Evolutionary conservation across 2,888 invertebrate genomes (phyloP), one percentile per base, ranked within the genome.

Genomic region (Saturnia japonica): DNA sequence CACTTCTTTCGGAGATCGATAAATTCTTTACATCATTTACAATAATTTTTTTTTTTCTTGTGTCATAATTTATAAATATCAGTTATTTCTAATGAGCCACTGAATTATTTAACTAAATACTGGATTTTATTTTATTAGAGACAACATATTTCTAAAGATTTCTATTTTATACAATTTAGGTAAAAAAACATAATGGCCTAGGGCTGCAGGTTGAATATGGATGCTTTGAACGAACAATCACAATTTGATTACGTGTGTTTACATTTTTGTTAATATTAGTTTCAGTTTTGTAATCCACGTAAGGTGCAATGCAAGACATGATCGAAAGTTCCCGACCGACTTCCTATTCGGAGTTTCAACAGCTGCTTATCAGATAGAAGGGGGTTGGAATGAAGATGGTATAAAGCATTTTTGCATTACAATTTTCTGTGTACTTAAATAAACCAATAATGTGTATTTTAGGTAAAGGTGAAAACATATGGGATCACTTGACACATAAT

Each of bases 381-480:
- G 82, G 67, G 82, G 67, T 19, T 82, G 82, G 82, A 71, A 82
- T 72, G 72, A 77, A 70, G 78, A 80, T 73, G 80, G 81, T 82
- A 76, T 51, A 25, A 4, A 57, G 12, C 0, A 25, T 57, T 57
- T 25, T 25, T 25, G 2, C 25, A 14, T 11, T 57, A 25, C 25
- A 25, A 25, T 28, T 28, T 25, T 25, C 25, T 57, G 12, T 57
- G 19, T 0, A 12, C 16, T 57, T 57, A 11, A 57, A 11, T 25
- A 25, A 57, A n/a, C 7, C 7, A 22, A 22, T 54, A 6, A 54
- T 57, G 1, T 60, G 19, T 40, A 57, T 68, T 71, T 72, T 25
- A 87, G 87, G 78, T 45, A 87, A 86, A 78, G 77, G 85, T 3
- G 85, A 85, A 73, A 86, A 77, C 60, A 86, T 88, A 66, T 87